These are phyloP conservation scores for Drosophila colorata DNA, from an alignment of 2,888 invertebrate genomes.

Conservation along the genomic window DNA sequence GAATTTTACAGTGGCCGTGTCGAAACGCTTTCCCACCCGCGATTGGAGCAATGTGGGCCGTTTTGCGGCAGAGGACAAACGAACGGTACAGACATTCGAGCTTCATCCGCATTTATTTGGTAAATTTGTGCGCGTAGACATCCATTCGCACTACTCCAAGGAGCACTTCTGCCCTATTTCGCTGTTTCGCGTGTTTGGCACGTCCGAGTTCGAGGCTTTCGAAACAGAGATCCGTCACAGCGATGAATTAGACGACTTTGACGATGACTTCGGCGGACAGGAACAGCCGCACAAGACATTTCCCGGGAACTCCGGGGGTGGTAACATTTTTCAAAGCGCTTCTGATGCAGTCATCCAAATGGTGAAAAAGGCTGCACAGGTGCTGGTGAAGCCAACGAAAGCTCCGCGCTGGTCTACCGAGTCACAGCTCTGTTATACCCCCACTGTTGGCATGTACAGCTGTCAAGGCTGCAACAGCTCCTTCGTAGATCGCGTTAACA, in stretches of 20 bases:
- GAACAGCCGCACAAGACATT: conserved; percentile 49
- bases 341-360: conserved; percentile 96
- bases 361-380: conserved; percentile 96
- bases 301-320: conserved; percentile 85
- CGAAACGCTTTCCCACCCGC: conserved; percentile 95
- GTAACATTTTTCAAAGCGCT: conserved; percentile 93
- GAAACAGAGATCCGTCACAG: conserved; percentile 92
- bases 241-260: conserved; percentile 89
- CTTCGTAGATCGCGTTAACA: conserved; percentile 90
- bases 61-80: conserved; percentile 94
- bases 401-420: conserved; percentile 54
- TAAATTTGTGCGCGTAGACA: conserved; percentile 95
- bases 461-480: conserved; percentile 90
- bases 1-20: conserved; percentile 94
- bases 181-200: conserved; percentile 96
- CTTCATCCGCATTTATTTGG: conserved; percentile 93
- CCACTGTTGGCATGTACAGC: conserved; percentile 89
- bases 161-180: conserved; percentile 99
- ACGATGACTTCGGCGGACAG: conserved; percentile 86
- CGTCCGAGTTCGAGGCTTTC: conserved; percentile 95
- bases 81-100: conserved; percentile 94
- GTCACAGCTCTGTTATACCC: conserved; percentile 88
- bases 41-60: conserved; percentile 96
- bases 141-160: conserved; percentile 96
- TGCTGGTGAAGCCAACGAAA: conserved; percentile 89